Base-by-base conservation (phyloP, 2,888 invertebrate species). In the Eulithis testata region DNA sequence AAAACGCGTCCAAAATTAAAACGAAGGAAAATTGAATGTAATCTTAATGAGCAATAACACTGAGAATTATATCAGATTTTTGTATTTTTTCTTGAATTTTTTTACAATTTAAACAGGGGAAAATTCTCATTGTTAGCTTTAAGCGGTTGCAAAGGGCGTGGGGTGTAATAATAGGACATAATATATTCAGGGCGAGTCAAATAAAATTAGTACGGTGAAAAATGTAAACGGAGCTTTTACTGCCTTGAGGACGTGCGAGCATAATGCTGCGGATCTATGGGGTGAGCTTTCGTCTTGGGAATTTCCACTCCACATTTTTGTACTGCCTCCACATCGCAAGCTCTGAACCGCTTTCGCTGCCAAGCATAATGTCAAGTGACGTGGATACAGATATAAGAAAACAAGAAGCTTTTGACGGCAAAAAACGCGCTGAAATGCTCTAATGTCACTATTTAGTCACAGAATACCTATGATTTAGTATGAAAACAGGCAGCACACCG, bases 151-250 rank as follows among this genome's bases (percentile, higher is more conserved):
- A 80, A 84, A 87, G 90, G 88, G 87, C 69, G 85, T 49, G 76
- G 82, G 78, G 81, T 77, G 88, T 87, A 88, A 90, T 93, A 91
- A 92, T 91, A 89, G 89, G 87, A 83, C 84, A 91, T 92, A 92
- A 92, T 93, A 92, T 91, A 92, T 93, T 92, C 92, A 90, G 86
- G 88, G 82, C 80, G 88, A 91, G 91, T 90, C 90, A 92, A 92
- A 92, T 92, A 91, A 92, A 93, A 93, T 93, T 92, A 93, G 93
- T 88, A 90, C 91, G 90, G 86, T 90, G 89, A 92, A 92, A 92
- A 92, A 93, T 93, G 90, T 92, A 89, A 92, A 91, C 90, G 92
- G 84, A 82, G 82, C 83, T 88, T 89, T 91, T 89, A 90, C 85
- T 84, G 86, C 82, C 83, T 83, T 76, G 81, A 86, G 87, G 83